phyloP scores from a whole-genome alignment of 2,113 vertebrate genomes.

The Amphilophus citrinellus region DNA sequence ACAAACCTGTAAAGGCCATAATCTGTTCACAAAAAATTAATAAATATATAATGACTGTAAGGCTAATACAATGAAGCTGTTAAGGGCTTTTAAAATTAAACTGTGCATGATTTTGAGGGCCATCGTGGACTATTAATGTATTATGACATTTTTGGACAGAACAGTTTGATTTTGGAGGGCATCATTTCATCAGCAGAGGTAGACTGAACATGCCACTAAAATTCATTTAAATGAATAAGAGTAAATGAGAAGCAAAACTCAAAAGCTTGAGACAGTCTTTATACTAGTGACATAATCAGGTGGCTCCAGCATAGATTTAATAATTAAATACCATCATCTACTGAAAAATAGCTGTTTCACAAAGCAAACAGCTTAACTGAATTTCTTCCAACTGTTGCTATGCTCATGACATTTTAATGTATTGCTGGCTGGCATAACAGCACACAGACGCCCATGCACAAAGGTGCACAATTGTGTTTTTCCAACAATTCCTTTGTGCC shows the following conservation, averaged over 20 bases:
- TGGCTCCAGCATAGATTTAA: neutral
- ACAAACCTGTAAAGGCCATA: neutral
- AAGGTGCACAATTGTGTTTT: slow-evolving; percentile 13
- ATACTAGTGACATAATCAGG: neutral
- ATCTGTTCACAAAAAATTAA: neutral
- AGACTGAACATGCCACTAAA: neutral
- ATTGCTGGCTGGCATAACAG: neutral
- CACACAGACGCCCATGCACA: neutral
- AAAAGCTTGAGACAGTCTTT: neutral
- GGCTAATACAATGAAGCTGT: neutral
- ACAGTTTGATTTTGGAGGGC: neutral
- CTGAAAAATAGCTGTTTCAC: neutral
- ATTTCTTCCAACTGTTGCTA: neutral
- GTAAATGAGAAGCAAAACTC: neutral
- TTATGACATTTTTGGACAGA: neutral
- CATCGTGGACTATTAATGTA: neutral
- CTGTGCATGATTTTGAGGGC: neutral
- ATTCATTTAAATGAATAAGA: neutral
- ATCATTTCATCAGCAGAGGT: neutral
- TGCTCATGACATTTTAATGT: slow-evolving; percentile 6
- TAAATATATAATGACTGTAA: neutral
- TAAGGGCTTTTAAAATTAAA: slow-evolving; percentile 1
- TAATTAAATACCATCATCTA: neutral
- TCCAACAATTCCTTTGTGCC: slow-evolving; percentile 8
- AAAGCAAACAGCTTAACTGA: neutral